Conservation (phyloP, 2,113 vertebrate genomes). For the Paracanthobrama guichenoti region DNA sequence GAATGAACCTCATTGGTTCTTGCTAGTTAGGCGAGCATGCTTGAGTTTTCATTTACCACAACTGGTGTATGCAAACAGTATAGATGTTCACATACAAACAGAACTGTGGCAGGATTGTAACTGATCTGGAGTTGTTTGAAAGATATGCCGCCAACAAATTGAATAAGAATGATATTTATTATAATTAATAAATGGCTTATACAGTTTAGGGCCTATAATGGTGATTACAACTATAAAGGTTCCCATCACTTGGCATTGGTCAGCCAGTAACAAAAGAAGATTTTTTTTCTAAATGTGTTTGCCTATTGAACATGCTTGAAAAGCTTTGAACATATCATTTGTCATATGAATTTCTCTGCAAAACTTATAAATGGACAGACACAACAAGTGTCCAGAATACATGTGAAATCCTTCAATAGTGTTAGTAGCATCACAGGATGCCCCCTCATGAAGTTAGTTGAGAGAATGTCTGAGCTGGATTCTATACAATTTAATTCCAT, state of each 20-base stretch:
- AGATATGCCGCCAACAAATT: background rate
- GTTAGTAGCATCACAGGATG: background rate
- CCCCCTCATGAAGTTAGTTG: background rate
- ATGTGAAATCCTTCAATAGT: background rate
- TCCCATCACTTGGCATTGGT: background rate
- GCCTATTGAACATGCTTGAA: background rate
- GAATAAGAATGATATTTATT: background rate
- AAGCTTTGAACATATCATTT: background rate
- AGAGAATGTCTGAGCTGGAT: background rate
- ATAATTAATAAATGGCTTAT: background rate
- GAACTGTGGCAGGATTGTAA: background rate
- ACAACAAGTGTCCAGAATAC: background rate
- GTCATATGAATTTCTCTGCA: background rate
- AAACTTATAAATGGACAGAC: background rate
- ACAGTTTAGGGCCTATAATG: background rate
- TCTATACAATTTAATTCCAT: background rate
- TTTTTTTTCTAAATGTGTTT: background rate
- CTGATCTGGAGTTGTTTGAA: background rate
- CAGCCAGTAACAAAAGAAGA: background rate
- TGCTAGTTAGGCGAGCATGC: too few species aligned
- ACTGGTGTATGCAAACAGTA: too few species aligned
- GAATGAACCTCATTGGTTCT: too few species aligned
- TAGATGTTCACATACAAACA: background rate
- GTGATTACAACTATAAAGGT: background rate
- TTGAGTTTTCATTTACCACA: too few species aligned